These are phyloP conservation scores for Zygogramma bicolorata DNA, from an alignment of 2,888 invertebrate genomes.

Conservation along the genomic window DNA sequence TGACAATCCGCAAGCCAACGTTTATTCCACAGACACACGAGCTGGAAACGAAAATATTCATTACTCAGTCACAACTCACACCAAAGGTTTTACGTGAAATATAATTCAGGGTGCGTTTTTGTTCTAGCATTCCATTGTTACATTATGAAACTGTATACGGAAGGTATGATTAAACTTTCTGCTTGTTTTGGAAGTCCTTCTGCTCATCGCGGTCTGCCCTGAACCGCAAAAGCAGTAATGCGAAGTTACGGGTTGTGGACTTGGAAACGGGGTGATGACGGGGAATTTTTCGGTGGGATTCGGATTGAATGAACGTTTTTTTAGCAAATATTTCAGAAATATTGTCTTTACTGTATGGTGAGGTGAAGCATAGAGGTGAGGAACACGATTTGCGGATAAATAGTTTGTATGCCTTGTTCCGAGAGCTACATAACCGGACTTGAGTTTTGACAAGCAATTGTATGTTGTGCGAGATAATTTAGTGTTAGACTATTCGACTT, in stretches of 20 bases:
- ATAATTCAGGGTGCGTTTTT: constrained; percentile 28
- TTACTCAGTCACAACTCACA: constrained; percentile 10
- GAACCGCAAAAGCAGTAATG: background rate
- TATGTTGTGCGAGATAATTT: no score
- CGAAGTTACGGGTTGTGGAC: background rate
- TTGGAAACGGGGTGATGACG: background rate
- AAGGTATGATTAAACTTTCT: constrained; percentile 27
- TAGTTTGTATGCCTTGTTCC: no score
- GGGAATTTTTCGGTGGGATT: background rate
- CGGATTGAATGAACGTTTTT: background rate
- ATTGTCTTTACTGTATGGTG: no score
- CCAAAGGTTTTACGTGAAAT: constrained; percentile 17
- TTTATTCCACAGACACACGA: constrained; percentile 1
- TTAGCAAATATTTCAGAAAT: background rate
- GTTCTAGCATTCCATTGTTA: constrained; percentile 22
- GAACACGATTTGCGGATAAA: no score
- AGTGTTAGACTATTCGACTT: no score
- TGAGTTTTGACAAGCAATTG: no score
- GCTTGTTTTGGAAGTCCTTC: constrained; percentile 20
- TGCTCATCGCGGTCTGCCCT: background rate
- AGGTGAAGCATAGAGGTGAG: no score
- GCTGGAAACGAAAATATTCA: constrained; percentile 23
- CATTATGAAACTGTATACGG: constrained; percentile 18
- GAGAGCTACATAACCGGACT: no score
- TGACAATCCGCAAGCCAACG: background rate